Percentiles rank a stretch among this genome's conserved stretches.
Evolutionary conservation across 64 coral and sea anemone species (phyloP).

Genomic region (Montipora sp.): DNA sequence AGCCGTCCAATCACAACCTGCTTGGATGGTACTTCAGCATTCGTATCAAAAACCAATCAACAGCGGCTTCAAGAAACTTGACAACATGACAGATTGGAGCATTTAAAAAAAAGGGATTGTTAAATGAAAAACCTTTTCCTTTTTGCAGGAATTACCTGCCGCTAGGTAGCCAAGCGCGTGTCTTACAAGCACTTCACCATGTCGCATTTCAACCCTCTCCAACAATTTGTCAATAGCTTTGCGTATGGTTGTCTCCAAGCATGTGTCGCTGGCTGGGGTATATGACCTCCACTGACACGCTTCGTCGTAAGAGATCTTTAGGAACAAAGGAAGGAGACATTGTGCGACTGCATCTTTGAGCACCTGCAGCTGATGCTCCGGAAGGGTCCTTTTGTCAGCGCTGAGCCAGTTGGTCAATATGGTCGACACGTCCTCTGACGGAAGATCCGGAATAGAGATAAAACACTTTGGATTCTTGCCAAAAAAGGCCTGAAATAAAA

Average conservation of each 20-base stretch:
- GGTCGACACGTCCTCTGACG: constrained; percentile 59
- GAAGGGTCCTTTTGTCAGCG: constrained; percentile 48
- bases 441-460: constrained; percentile 59
- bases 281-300: constrained; percentile 81
- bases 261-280: constrained; percentile 38
- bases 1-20: no score
- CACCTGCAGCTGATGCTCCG: constrained; percentile 43
- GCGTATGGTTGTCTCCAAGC: constrained; percentile 62
- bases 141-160: constrained; percentile 38
- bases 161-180: constrained; percentile 89
- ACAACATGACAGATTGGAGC: no score
- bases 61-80: no score
- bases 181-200: constrained; percentile 72
- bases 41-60: no score
- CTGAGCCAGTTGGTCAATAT: constrained; percentile 83
- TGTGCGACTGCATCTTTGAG: constrained; percentile 67
- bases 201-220: constrained; percentile 67
- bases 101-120: no score
- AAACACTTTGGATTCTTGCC: constrained; percentile 73
- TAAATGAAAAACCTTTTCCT: background rate
- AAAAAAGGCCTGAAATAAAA: constrained; percentile 50
- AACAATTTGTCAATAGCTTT: constrained; percentile 78
- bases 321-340: constrained; percentile 84
- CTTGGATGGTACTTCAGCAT: no score
- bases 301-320: constrained; percentile 89